Percentiles rank a stretch among this genome's conserved stretches.
These are phyloP conservation scores for Lasioglossum calceatum DNA, from an alignment of 2,888 invertebrate genomes.

Conservation along the genomic window DNA sequence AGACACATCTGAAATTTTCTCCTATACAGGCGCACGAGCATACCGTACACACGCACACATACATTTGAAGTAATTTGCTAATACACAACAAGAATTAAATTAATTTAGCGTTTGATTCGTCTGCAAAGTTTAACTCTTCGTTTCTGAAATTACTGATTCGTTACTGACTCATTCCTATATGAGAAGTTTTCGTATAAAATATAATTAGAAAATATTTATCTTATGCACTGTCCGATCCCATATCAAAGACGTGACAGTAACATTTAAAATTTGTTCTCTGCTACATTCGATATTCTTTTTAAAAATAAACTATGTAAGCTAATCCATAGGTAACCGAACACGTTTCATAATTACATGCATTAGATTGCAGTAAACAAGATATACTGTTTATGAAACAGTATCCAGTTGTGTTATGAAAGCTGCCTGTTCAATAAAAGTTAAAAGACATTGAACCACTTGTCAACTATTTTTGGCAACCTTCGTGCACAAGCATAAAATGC, in stretches of 20 bases:
- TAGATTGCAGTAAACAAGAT: background rate
- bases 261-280: background rate
- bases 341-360: background rate
- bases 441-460: background rate
- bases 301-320: slow-evolving; percentile 11
- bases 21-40: slow-evolving; percentile 16
- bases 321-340: slow-evolving; percentile 1
- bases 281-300: background rate
- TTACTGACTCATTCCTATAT: background rate
- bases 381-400: background rate
- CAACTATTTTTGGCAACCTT: slow-evolving; percentile 2
- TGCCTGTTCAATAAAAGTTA: background rate
- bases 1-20: slow-evolving; percentile 11
- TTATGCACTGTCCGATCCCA: background rate
- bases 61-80: slow-evolving; percentile 31
- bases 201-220: slow-evolving; percentile 1
- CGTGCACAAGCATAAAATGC: background rate
- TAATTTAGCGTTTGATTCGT: slow-evolving; percentile 43
- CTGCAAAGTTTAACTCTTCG: slow-evolving; percentile 36
- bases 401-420: background rate
- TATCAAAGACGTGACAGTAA: background rate
- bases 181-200: background rate
- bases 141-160: slow-evolving; percentile 18
- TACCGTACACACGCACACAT: slow-evolving; percentile 4
- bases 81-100: slow-evolving; percentile 43